A percentile compares a stretch with the other conserved stretches of the same genome.
phyloP scores from a whole-genome alignment of 2,797 vertebrate genomes.

The Hippopotamyrus pictus region DNA sequence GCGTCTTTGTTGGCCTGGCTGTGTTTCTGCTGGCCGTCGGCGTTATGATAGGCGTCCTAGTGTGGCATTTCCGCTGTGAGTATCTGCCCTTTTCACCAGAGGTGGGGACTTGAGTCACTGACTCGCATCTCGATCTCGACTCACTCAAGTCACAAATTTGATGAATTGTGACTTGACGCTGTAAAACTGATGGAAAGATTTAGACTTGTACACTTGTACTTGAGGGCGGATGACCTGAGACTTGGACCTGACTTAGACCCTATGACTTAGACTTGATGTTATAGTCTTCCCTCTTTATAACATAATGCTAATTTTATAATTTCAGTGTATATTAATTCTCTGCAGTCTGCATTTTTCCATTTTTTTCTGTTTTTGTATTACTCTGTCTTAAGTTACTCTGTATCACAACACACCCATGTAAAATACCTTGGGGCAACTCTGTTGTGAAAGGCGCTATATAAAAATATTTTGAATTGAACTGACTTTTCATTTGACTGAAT shows the following conservation, averaged over 20 bases:
- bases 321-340: neutral
- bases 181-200: neutral
- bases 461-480: neutral
- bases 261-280: neutral
- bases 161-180: neutral
- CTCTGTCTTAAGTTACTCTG: neutral
- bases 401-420: neutral
- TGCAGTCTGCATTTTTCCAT: neutral
- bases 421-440: neutral
- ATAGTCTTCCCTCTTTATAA: neutral
- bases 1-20: slow-evolving; percentile 28
- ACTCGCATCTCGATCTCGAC: neutral
- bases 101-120: neutral
- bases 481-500: neutral
- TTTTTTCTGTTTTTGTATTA: neutral
- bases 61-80: slow-evolving; percentile 85
- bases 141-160: neutral
- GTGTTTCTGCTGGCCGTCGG: slow-evolving; percentile 39
- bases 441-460: neutral
- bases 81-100: slow-evolving; percentile 12
- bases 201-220: neutral
- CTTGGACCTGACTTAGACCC: neutral
- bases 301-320: neutral
- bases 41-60: slow-evolving; percentile 62
- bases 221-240: neutral